Conservation (phyloP, 2,113 vertebrate genomes). For the Albula goreensis region DNA sequence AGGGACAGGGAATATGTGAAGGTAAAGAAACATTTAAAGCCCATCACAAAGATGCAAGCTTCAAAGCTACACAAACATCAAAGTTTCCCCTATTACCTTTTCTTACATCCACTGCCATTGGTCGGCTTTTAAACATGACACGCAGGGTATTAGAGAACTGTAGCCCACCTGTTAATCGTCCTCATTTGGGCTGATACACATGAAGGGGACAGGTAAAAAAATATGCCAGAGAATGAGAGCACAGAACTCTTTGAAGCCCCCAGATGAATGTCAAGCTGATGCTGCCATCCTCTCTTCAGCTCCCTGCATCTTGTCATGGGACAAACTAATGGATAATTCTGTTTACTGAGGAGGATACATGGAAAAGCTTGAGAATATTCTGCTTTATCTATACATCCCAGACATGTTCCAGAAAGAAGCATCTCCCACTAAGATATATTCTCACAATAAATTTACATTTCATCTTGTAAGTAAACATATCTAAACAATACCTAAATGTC, state of each 20-base stretch:
- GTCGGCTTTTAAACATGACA: conserved; percentile 15
- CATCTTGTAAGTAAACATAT: neutral
- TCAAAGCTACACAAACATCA: conserved; percentile 65
- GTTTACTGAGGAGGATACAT: conserved; percentile 7
- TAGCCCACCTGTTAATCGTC: conserved; percentile 16
- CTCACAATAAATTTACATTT: neutral
- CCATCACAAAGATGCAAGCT: conserved; percentile 58
- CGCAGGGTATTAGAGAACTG: conserved; percentile 6
- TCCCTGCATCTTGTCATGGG: neutral
- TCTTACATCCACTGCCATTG: conserved; percentile 20
- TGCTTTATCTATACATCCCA: conserved; percentile 10
- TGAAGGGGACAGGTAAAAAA: neutral
- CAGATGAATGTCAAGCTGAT: neutral
- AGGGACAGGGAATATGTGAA: conserved; percentile 43
- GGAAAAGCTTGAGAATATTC: conserved; percentile 11
- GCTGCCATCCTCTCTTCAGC: neutral
- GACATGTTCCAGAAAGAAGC: neutral
- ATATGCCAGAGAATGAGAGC: neutral
- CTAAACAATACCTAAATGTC: neutral
- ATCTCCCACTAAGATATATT: neutral
- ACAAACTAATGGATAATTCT: conserved; percentile 2
- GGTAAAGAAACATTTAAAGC: conserved; percentile 59
- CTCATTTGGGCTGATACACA: conserved; percentile 18
- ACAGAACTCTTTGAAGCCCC: conserved; percentile 7
- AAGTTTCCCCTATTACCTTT: conserved; percentile 45